Evolutionary conservation across 2,113 vertebrate genomes (phyloP), one percentile per base, ranked within the genome.

Genomic region (Symphodus melops): DNA sequence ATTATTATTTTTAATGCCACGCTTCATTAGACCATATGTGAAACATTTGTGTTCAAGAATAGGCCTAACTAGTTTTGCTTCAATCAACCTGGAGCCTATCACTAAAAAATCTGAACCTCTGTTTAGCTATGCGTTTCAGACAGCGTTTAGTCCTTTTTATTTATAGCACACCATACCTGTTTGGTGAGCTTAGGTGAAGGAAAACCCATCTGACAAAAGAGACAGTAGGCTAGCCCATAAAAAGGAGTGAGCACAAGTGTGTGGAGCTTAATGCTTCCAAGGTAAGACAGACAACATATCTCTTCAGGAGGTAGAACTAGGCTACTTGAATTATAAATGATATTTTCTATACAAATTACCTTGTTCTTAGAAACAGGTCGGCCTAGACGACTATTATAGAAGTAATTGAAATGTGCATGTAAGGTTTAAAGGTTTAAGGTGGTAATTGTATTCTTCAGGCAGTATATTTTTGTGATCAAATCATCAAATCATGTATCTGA

Each of bases 261-360:
- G 19, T 67, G 41, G 49, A 74, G 57, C 61, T 72, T 59, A 53
- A 5, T 20, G 23, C 49, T 69, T 63, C 21, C 4, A 5, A 82
- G 86, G 81, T 88, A 88, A 86, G 84, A 84, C 25, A 52, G 44
- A 12, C 37, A 23, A 12, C 37, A 23, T 11, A 0, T 11, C 8
- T 0, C 42, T 48, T 68, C 7, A 61, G 9, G 1, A 7, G 5
- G 54, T 14, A 25, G 13, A 39, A 25, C 25, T 25, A 25, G 25
- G 25, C 25, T 25, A 25, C 25, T 25, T 25, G 25, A 23, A 65
- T 39, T 39, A 42, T 49, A n/a, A 55, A 65, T 46, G 3, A 19
- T 1, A 1, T 39, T 49, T 68, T 37, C 0, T 20, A 17, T 57
- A 0, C 1, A 59, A 64, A 20, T 7, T n/a, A 1, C 0, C 28